Conservation (phyloP, 2,888 invertebrate species). For the Polydrusus cervinus region DNA sequence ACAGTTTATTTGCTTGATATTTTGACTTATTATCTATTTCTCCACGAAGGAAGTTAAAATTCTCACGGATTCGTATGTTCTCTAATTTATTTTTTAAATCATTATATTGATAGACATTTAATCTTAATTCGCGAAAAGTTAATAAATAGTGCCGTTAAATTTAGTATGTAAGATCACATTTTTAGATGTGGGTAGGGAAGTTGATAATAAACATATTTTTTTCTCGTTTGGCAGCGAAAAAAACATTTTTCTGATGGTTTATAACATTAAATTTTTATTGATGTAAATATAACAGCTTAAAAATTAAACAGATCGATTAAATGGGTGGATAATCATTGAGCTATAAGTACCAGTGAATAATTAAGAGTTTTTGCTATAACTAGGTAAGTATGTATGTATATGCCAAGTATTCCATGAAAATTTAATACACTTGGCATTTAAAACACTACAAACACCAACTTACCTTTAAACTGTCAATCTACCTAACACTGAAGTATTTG, state of each 20-base stretch:
- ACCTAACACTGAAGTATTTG: too few relatives aligned
- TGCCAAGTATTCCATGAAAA: conserved; percentile 37
- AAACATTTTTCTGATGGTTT: conserved; percentile 29
- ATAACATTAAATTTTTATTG: conserved; percentile 15
- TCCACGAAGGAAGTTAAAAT: too few relatives aligned
- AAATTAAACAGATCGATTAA: conserved; percentile 2
- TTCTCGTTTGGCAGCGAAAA: conserved; percentile 3
- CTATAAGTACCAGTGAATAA: not conserved
- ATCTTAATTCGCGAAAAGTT: conserved; percentile 17
- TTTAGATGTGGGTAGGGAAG: conserved; percentile 25
- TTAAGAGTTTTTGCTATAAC: too few relatives aligned
- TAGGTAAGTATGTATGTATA: too few relatives aligned
- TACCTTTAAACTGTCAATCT: too few relatives aligned
- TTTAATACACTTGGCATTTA: conserved; percentile 35
- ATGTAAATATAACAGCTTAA: not conserved
- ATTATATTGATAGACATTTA: conserved; percentile 19
- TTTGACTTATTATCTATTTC: too few relatives aligned
- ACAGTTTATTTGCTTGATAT: too few relatives aligned
- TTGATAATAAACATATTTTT: conserved; percentile 17
- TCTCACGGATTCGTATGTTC: not conserved
- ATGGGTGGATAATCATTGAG: not conserved
- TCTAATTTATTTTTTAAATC: not conserved
- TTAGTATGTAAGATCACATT: conserved; percentile 29
- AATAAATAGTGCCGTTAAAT: conserved; percentile 34
- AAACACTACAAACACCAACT: not conserved